phyloP scores from a whole-genome alignment of 2,113 vertebrate species.

The Epinephelus fuscoguttatus region DNA sequence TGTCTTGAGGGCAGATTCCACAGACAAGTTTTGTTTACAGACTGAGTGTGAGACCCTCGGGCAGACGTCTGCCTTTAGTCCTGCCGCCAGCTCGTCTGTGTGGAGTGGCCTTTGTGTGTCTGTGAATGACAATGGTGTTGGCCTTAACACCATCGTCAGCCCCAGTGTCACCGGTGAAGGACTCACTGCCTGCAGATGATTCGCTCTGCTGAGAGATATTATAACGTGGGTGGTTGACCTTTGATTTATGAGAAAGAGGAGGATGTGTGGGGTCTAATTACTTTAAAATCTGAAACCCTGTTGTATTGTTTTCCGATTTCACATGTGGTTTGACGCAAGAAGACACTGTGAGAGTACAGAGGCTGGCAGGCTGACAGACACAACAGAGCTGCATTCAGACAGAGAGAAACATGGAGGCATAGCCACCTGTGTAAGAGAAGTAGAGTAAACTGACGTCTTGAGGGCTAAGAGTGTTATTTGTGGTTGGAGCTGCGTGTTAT shows the following conservation, averaged over 20 bases:
- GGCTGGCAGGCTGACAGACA: constrained; percentile 2
- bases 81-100: constrained; percentile 71
- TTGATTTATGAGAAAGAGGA: constrained; percentile 10
- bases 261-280: background rate
- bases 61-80: constrained; percentile 60
- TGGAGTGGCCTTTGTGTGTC: constrained; percentile 48
- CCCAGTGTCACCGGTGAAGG: constrained; percentile 44
- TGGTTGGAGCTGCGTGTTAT: constrained; percentile 28
- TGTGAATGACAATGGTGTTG: constrained; percentile 81
- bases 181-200: background rate
- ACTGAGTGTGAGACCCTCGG: constrained; percentile 57
- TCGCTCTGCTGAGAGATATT: background rate
- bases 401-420: constrained; percentile 11
- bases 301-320: constrained; percentile 8
- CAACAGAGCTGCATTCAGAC: background rate
- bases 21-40: constrained; percentile 74
- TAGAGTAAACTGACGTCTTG: constrained; percentile 13
- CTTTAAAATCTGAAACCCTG: background rate
- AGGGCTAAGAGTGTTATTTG: constrained; percentile 29
- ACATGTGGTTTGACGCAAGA: background rate
- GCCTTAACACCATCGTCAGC: constrained; percentile 53
- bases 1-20: constrained; percentile 54
- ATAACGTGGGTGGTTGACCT: background rate
- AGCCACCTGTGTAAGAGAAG: constrained; percentile 11
- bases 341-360: constrained; percentile 13